These are phyloP conservation scores for Spondyliosoma cantharus DNA, from an alignment of 2,797 vertebrate genomes.

Conservation along the genomic window DNA sequence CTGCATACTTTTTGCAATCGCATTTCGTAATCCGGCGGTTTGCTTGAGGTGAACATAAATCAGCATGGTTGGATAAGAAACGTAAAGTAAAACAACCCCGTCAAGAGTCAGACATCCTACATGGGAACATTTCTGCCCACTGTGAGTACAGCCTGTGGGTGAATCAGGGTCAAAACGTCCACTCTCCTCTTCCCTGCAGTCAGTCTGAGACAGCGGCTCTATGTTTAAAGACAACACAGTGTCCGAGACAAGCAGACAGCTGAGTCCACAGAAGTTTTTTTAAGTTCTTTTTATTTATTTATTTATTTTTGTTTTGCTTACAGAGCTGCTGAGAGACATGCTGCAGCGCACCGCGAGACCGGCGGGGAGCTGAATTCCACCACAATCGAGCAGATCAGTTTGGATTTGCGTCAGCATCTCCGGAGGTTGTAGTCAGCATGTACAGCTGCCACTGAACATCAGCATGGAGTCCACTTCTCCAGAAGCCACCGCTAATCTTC, in stretches of 20 bases:
- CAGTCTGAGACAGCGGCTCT: slow-evolving; percentile 18
- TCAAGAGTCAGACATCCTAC: slow-evolving; percentile 28
- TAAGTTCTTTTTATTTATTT: neutral
- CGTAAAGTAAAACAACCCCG: slow-evolving; percentile 18
- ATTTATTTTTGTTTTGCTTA: slow-evolving; percentile 45
- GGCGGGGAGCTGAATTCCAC: slow-evolving; percentile 40
- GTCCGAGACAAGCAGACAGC: slow-evolving; percentile 13
- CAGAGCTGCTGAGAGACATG: slow-evolving; percentile 40
- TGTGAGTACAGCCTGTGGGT: slow-evolving; percentile 14
- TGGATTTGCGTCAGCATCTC: slow-evolving; percentile 79
- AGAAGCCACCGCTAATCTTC: slow-evolving; percentile 57
- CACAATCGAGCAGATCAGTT: slow-evolving; percentile 66
- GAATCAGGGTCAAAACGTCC: slow-evolving; percentile 60
- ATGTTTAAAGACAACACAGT: slow-evolving; percentile 17
- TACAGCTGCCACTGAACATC: slow-evolving; percentile 74
- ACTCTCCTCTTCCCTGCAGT: slow-evolving; percentile 13
- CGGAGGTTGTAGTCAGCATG: slow-evolving; percentile 68
- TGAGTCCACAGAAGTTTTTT: slow-evolving; percentile 40
- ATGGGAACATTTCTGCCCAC: slow-evolving; percentile 47
- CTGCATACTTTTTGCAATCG: slow-evolving; percentile 43
- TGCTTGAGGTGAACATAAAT: slow-evolving; percentile 51
- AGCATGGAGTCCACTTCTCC: slow-evolving; percentile 55
- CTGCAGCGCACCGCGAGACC: slow-evolving; percentile 8
- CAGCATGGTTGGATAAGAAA: slow-evolving; percentile 48
- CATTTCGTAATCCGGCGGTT: slow-evolving; percentile 47